phyloP scores from a whole-genome alignment of 2,113 vertebrate species.

The Myrmecobius fasciatus region DNA sequence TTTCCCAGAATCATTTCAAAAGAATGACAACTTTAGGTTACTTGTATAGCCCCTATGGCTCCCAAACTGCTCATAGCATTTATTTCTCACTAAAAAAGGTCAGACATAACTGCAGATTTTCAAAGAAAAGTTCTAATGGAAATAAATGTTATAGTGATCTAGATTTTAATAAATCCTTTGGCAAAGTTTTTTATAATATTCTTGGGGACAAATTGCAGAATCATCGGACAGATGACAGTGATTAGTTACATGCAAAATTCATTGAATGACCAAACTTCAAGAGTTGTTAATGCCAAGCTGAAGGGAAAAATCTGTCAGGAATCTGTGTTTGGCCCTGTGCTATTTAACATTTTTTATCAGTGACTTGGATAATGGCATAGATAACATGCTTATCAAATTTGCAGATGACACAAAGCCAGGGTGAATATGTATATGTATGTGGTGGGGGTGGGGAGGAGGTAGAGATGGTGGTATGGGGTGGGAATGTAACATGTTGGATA shows the following conservation, averaged over 20 bases:
- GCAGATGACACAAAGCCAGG: not conserved
- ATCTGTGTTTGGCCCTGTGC: not conserved
- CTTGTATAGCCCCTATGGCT: constrained; percentile 66
- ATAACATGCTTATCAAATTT: not conserved
- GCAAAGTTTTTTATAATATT: not conserved
- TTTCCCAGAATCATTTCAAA: constrained; percentile 67
- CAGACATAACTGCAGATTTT: constrained; percentile 71
- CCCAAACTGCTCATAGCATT: constrained; percentile 68
- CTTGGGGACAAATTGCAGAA: not conserved
- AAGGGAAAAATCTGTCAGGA: not conserved
- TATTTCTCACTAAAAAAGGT: constrained; percentile 77
- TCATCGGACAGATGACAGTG: not conserved
- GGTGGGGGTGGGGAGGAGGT: no score
- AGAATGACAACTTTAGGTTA: constrained; percentile 43
- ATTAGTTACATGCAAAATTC: not conserved
- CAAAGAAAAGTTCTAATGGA: constrained; percentile 74
- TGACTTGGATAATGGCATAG: not conserved
- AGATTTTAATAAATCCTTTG: not conserved
- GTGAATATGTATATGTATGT: no score
- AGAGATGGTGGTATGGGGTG: no score
- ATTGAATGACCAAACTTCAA: not conserved
- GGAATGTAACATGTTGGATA: not conserved
- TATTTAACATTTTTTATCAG: not conserved
- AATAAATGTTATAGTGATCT: constrained; percentile 64
- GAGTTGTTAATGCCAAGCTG: not conserved